phyloP scores from a whole-genome alignment of 2,113 vertebrate species.

The Leiothrix lutea region DNA sequence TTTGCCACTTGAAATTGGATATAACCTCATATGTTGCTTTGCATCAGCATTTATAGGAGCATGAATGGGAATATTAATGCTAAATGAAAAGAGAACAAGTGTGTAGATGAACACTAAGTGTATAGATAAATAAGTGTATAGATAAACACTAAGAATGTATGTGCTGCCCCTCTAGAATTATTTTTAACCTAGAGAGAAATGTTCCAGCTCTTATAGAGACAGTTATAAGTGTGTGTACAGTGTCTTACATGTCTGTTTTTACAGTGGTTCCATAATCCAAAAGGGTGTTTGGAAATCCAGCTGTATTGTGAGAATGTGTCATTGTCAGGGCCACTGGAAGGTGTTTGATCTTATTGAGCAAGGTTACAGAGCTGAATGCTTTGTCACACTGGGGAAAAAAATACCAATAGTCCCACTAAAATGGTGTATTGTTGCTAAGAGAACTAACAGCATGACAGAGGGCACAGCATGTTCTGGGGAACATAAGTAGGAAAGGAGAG shows the following conservation, averaged over 20 bases:
- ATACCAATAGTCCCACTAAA: background rate
- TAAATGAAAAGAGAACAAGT: background rate
- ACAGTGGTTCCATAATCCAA: background rate
- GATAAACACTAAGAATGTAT: background rate
- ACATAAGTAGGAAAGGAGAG: background rate
- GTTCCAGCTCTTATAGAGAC: background rate
- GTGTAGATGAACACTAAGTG: background rate
- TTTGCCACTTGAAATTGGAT: background rate
- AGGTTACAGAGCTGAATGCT: background rate
- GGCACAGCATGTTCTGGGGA: background rate
- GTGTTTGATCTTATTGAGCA: background rate
- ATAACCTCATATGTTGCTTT: background rate
- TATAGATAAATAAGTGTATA: background rate
- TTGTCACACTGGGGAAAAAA: background rate
- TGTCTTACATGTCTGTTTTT: background rate
- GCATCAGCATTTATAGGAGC: background rate
- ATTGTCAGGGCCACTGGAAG: background rate
- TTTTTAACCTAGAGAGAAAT: background rate
- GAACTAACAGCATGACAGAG: background rate
- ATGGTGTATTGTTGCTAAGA: background rate
- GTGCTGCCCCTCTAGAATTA: background rate
- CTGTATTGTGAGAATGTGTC: background rate
- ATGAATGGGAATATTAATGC: background rate
- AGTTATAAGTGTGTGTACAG: background rate
- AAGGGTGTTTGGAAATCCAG: background rate